Evolutionary conservation across 1,140 invertebrate genomes (phyloP), one percentile per base, ranked within the genome.

Genomic region (Eupristina koningsbergeri): DNA sequence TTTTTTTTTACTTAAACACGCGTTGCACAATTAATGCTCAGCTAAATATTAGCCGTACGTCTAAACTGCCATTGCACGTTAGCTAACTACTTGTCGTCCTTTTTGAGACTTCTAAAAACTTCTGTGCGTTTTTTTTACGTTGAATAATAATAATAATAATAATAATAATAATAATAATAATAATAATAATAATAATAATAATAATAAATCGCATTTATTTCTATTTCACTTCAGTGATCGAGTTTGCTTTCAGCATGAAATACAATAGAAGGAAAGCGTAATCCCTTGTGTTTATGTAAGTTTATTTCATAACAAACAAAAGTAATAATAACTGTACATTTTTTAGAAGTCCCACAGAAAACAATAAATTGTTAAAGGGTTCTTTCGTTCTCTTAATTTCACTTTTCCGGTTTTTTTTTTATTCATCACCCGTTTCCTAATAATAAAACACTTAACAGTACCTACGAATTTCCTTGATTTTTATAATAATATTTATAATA

Each of bases 51-150:
- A 83, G 81, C 81, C 63, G 29, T 39, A 11, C 13, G 77, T 83
- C n/a, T 36, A 87, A 86, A 89, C 88, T 87, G 86, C 87, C 84
- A 88, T 86, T 88, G 87, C 88, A 89, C 88, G 84, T 87, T 86
- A 86, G 84, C 85, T 88, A 89, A 88, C 86, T 88, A 88, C 87
- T 89, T 87, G 74, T 87, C 85, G 83, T 83, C 69, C 58, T 80
- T 53, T 81, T 81, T 87, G 87, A 88, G 89, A 89, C 90, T 91
- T 90, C 89, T 89, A 91, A 90, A 90, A 85, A 83, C n/a, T 85
- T 53, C 80, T 83, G 85, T 87, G 86, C 86, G 83, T 77, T 83
- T 85, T n/a, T n/a, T 75, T 84, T 64, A 73, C 63, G n/a, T 63
- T 77, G 26, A 71, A 71, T 71, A 71, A 71, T 71, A 67, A 67